phyloP scores from a whole-genome alignment of 2,797 vertebrate species.

The Anomalospiza imberbis region DNA sequence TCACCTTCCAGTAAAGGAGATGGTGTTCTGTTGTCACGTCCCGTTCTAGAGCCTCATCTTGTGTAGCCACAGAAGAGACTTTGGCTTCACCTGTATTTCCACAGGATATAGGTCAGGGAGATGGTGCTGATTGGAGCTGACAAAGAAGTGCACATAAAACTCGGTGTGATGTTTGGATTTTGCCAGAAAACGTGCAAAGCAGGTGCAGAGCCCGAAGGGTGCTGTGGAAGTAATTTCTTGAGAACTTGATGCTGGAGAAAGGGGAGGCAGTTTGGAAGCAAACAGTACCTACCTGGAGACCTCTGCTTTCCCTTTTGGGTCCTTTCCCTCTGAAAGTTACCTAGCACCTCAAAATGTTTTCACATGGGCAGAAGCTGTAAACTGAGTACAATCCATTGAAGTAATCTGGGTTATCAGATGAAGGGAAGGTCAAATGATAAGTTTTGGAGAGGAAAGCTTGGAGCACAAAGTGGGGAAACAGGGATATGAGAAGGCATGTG shows the following conservation, averaged over 20 bases:
- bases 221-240: neutral
- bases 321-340: neutral
- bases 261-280: neutral
- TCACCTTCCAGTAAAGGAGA: rapidly evolving
- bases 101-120: neutral
- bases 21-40: neutral
- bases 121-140: neutral
- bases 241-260: neutral
- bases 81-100: neutral
- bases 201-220: neutral
- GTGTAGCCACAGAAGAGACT: neutral
- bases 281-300: neutral
- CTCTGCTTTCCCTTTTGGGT: neutral
- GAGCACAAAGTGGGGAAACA: neutral
- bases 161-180: neutral
- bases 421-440: neutral
- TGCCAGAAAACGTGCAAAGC: neutral
- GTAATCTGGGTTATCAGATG: neutral
- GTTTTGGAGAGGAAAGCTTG: neutral
- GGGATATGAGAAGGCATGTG: neutral
- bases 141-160: neutral
- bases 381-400: neutral
- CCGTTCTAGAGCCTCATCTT: rapidly evolving
- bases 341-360: neutral
- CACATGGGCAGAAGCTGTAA: neutral